Percentiles rank a stretch among this genome's conserved stretches.
phyloP scores from a whole-genome alignment of 2,113 vertebrate species.

The Cinclus cinclus region DNA sequence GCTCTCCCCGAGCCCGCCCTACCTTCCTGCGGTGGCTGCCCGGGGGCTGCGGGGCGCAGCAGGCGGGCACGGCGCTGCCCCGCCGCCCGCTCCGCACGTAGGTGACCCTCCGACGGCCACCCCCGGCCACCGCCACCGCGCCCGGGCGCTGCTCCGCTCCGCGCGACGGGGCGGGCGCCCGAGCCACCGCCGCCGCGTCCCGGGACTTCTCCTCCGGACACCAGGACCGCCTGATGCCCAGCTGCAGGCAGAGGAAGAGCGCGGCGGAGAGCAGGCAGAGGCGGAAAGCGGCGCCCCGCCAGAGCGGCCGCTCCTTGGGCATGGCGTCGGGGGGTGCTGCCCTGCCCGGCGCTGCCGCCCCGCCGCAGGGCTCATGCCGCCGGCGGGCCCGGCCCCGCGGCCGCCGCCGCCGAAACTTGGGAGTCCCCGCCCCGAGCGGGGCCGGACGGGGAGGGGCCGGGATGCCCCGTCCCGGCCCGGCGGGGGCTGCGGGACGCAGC shows the following conservation, averaged over 20 bases:
- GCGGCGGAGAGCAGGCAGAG: neutral
- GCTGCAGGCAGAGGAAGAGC: neutral
- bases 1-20: neutral
- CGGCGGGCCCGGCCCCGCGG: neutral
- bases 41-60: conserved; percentile 40
- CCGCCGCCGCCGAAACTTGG: neutral
- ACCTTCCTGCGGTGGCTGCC: conserved; percentile 62
- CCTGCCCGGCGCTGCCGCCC: neutral
- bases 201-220: neutral
- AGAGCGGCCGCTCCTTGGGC: neutral
- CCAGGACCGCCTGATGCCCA: neutral
- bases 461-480: neutral
- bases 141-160: neutral
- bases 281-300: neutral
- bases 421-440: conserved; percentile 41
- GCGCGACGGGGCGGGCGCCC: neutral
- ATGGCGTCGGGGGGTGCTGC: neutral
- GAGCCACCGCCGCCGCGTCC: neutral
- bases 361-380: neutral
- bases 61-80: conserved; percentile 24
- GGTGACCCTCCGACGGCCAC: conserved; percentile 67
- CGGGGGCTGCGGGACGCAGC: neutral
- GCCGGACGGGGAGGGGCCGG: conserved; percentile 22
- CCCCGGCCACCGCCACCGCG: neutral
- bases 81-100: conserved; percentile 73